phyloP scores from a whole-genome alignment of 1,140 invertebrate genomes.

The Berghia stephanieae region DNA sequence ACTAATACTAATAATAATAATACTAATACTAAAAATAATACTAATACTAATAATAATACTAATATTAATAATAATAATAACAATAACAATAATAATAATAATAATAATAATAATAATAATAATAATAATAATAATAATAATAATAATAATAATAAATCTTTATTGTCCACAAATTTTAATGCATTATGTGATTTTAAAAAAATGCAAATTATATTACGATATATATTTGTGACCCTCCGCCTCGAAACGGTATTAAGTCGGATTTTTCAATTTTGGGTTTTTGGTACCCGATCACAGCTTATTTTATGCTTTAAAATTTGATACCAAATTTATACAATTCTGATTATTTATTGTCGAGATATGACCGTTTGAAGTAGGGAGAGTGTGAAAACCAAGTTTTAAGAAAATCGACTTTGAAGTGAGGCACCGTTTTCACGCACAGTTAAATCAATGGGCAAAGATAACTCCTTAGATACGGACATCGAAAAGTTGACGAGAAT shows the following conservation, averaged over 20 bases:
- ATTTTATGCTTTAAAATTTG: too few relatives aligned
- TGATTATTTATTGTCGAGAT: too few relatives aligned
- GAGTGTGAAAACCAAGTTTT: too few relatives aligned
- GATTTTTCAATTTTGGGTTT: neutral
- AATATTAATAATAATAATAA: neutral
- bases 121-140: neutral
- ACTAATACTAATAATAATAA: neutral
- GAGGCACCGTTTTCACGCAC: too few relatives aligned
- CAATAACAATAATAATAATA: neutral
- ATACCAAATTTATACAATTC: too few relatives aligned
- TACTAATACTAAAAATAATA: neutral
- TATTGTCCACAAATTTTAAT: neutral
- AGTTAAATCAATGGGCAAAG: too few relatives aligned
- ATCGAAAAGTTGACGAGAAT: too few relatives aligned
- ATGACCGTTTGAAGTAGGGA: too few relatives aligned
- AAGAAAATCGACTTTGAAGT: too few relatives aligned
- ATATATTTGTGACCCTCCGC: neutral
- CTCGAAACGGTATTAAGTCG: neutral
- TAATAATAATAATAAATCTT: too few relatives aligned
- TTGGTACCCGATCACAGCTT: too few relatives aligned
- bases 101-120: neutral
- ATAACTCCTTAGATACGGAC: too few relatives aligned
- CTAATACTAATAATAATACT: constrained; percentile 1
- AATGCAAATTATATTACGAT: neutral
- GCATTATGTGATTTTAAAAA: neutral